These are phyloP conservation scores for Caenorhabditis latens DNA, from an alignment of 1,140 invertebrate species.

Conservation along the genomic window DNA sequence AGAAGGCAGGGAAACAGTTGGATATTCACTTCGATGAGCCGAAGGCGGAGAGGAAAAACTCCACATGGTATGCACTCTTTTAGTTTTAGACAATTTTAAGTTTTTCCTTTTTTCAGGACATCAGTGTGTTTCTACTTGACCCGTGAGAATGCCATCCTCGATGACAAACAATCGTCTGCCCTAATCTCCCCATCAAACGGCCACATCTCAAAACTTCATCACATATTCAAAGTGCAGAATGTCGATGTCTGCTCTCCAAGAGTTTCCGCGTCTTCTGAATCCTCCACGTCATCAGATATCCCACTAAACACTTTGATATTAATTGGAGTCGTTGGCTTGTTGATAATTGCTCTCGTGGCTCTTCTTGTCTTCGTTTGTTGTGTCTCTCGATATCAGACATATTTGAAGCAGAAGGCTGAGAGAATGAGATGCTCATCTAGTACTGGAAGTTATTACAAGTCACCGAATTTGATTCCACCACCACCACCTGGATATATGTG, in stretches of 20 bases:
- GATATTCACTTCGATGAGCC: conserved; percentile 45
- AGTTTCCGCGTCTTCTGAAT: conserved; percentile 1
- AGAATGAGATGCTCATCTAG: conserved; percentile 13
- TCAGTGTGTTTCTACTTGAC: conserved; percentile 41
- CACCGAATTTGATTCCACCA: conserved; percentile 31
- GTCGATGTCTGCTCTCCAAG: conserved; percentile 16
- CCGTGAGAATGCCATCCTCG: conserved; percentile 32
- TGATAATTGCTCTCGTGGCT: background rate
- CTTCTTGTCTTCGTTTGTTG: conserved; percentile 13
- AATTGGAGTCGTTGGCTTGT: conserved; percentile 16
- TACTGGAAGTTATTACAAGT: conserved; percentile 43
- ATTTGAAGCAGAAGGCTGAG: conserved; percentile 24
- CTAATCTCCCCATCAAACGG: conserved; percentile 25
- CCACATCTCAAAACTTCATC: conserved; percentile 35
- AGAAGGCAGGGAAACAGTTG: conserved; percentile 25
- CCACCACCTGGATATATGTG: conserved; percentile 32
- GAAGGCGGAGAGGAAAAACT: background rate
- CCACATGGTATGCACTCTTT: background rate
- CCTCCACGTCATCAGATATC: background rate
- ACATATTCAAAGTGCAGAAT: conserved; percentile 42
- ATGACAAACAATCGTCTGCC: background rate
- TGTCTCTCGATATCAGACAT: conserved; percentile 36
- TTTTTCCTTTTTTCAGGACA: background rate
- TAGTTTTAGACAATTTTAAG: background rate
- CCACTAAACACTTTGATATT: conserved; percentile 16